Percentiles rank a stretch among this genome's conserved stretches.
Evolutionary conservation across 2,888 invertebrate species (phyloP).

Genomic region (Cephonodes hylas): DNA sequence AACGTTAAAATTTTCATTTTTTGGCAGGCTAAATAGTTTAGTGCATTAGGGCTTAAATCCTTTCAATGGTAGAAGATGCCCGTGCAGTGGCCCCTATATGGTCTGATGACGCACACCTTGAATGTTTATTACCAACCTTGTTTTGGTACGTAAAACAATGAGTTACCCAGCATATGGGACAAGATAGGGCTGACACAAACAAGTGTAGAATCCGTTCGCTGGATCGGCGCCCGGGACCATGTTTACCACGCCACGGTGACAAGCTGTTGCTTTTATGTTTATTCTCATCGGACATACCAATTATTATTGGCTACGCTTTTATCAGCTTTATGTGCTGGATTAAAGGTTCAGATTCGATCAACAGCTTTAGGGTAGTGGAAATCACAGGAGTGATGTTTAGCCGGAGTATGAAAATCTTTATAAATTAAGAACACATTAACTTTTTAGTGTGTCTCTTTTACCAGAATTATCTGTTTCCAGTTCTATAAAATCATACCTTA

Average conservation of each 20-base stretch:
- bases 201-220: not conserved
- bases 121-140: not conserved
- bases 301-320: not conserved
- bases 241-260: constrained; percentile 3
- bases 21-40: no score
- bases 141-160: not conserved
- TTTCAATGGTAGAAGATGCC: no score
- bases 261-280: constrained; percentile 13
- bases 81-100: no score
- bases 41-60: no score
- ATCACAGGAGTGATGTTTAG: not conserved
- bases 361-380: not conserved
- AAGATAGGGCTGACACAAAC: not conserved
- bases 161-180: not conserved
- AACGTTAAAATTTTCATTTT: no score
- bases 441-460: no score
- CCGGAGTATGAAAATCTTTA: not conserved
- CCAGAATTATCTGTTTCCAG: no score
- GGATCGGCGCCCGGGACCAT: constrained; percentile 13
- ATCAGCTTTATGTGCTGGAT: not conserved
- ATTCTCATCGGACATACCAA: not conserved
- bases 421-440: no score
- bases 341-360: not conserved
- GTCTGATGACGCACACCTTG: not conserved
- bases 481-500: no score